Base-by-base conservation (phyloP, 2,113 vertebrate genomes). In the Condylura cristata region DNA sequence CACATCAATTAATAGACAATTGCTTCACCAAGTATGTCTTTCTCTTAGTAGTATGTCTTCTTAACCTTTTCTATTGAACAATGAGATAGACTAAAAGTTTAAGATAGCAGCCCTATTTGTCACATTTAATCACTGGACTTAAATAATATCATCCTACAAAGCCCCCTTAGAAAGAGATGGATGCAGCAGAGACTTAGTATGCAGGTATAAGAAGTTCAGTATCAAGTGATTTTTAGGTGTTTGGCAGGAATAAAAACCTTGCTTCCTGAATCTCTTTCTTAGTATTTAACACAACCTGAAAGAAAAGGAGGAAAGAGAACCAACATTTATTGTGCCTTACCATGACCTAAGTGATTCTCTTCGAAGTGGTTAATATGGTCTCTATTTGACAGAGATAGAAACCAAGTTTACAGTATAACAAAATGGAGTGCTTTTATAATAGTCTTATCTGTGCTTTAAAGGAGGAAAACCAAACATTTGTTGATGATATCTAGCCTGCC, bases 391-490 rank as follows among this genome's bases (percentile, higher is more conserved):
- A 68, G 63, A 78, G 37, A 34, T 14, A 37, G 24, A 87, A 53
- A 30, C 16, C 10, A 63, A 56, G 6, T 83, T 65, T 37, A 78
- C 61, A 90, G n/a, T 18, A 30, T 56, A 8, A 8, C 24, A 30
- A 34, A 30, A 28, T 44, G 22, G 3, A 37, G 37, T 85, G 71
- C 51, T 76, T 71, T 91, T 26, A 41, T 80, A 86, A 89, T 5
- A 86, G 46, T 60, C 14, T 80, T 37, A 44, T 82, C 26, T 91
- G 58, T 48, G 74, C n/a, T 65, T 87, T 37, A 37, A 26, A 37
- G 76, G 48, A 85, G 89, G 34, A 83, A 86, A 63, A 76, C 76
- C 63, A 83, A 81, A 82, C 28, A 88, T 78, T 85, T 39, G 48
- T 53, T 41, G 48, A 11, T 74, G 82, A 34, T 58, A 85, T 61